These are phyloP conservation scores for Tipula lateralis DNA, from an alignment of 2,888 invertebrate genomes.

Conservation along the genomic window DNA sequence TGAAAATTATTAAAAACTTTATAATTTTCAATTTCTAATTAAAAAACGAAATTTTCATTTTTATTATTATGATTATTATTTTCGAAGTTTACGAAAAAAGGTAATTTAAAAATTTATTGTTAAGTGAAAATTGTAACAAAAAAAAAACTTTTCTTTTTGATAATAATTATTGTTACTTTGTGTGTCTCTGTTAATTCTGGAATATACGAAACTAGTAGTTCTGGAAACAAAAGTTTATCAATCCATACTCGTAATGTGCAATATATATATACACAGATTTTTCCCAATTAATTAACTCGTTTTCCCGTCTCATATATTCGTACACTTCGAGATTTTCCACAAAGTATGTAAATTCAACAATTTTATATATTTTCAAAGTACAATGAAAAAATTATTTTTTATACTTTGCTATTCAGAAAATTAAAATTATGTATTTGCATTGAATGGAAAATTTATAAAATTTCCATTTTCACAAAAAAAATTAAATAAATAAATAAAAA, in stretches of 20 bases:
- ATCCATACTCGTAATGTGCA: not conserved
- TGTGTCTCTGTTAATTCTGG: not conserved
- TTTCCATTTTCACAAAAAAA: not conserved
- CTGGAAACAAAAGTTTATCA: not conserved
- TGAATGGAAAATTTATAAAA: not conserved
- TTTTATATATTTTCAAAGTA: not conserved
- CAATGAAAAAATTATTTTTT: not conserved
- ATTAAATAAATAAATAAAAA: not conserved
- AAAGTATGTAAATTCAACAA: not conserved
- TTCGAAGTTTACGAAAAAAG: constrained; percentile 3
- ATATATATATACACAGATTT: not conserved
- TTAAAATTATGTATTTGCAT: constrained; percentile 19
- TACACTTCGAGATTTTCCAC: not conserved
- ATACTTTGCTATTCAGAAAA: not conserved
- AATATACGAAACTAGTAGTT: not conserved
- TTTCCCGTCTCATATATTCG: not conserved
- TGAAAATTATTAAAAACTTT: not conserved
- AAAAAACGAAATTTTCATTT: constrained; percentile 19
- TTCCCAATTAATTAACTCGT: not conserved
- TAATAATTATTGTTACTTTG: constrained; percentile 11
- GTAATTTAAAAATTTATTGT: constrained; percentile 11
- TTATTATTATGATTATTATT: not conserved
- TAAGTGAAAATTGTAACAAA: not conserved
- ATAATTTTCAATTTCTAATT: constrained; percentile 19
- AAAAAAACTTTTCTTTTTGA: not conserved